These are phyloP conservation scores for Drosophila repletoides DNA, from an alignment of 1,140 invertebrate species.

Conservation along the genomic window DNA sequence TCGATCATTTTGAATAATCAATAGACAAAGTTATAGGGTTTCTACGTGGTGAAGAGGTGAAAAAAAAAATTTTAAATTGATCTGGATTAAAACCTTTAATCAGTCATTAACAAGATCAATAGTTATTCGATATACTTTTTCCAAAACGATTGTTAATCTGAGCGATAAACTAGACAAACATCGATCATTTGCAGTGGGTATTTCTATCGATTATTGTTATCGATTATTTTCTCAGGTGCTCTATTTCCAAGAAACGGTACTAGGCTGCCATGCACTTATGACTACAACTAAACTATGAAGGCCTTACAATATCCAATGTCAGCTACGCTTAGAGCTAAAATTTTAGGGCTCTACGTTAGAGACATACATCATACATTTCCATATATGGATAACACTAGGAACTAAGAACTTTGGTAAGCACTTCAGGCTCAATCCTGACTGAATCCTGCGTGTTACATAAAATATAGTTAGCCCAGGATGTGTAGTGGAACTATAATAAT, in stretches of 20 bases:
- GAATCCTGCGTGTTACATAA: neutral
- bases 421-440: neutral
- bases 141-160: too few relatives aligned
- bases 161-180: too few relatives aligned
- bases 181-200: too few relatives aligned
- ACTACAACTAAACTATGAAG: neutral
- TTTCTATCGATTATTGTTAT: too few relatives aligned
- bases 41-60: too few relatives aligned
- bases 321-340: neutral
- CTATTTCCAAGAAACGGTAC: conserved; percentile 3
- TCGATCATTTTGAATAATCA: too few relatives aligned
- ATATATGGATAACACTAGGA: too few relatives aligned
- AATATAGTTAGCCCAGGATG: neutral
- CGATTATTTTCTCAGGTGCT: neutral
- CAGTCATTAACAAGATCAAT: too few relatives aligned
- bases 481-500: neutral
- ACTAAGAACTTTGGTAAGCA: neutral
- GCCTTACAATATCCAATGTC: neutral
- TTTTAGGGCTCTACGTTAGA: neutral
- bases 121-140: too few relatives aligned
- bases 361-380: neutral
- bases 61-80: too few relatives aligned
- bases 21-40: too few relatives aligned
- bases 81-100: too few relatives aligned
- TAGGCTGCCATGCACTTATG: conserved; percentile 4